Evolutionary conservation across 2,113 vertebrate species (phyloP).

Genomic region (Planiliza haematocheilus): DNA sequence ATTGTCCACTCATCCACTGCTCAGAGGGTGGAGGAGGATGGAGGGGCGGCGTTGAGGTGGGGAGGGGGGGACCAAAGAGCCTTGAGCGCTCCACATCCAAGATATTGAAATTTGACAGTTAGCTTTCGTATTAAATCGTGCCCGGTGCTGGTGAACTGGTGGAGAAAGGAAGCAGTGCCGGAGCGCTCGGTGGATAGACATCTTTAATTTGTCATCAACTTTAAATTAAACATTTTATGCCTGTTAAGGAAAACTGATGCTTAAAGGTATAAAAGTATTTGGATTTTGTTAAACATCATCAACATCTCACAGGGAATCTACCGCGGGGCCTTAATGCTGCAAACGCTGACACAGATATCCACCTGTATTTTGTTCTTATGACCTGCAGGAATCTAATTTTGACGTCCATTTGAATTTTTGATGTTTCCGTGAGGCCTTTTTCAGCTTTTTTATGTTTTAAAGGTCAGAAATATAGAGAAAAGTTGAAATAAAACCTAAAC

Average conservation of each 20-base stretch:
- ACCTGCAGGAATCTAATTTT: not conserved
- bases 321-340: not conserved
- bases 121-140: conserved; percentile 54
- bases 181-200: not conserved
- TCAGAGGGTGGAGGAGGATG: conserved; percentile 48
- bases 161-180: not conserved
- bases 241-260: conserved; percentile 21
- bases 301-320: conserved; percentile 4
- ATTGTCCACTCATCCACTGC: conserved; percentile 83
- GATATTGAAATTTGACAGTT: conserved; percentile 60
- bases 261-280: not conserved
- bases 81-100: conserved; percentile 46
- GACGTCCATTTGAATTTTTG: conserved; percentile 1
- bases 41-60: not conserved
- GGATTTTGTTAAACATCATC: conserved; percentile 7
- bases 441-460: no score
- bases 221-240: conserved; percentile 39
- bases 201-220: conserved; percentile 22
- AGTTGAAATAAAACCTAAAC: no score
- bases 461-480: no score
- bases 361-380: not conserved
- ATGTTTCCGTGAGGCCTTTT: no score
- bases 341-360: not conserved
- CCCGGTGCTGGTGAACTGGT: not conserved
- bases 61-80: conserved; percentile 28